Evolutionary conservation across 2,888 invertebrate genomes (phyloP).

Genomic region (Drosophila tanythrix): DNA sequence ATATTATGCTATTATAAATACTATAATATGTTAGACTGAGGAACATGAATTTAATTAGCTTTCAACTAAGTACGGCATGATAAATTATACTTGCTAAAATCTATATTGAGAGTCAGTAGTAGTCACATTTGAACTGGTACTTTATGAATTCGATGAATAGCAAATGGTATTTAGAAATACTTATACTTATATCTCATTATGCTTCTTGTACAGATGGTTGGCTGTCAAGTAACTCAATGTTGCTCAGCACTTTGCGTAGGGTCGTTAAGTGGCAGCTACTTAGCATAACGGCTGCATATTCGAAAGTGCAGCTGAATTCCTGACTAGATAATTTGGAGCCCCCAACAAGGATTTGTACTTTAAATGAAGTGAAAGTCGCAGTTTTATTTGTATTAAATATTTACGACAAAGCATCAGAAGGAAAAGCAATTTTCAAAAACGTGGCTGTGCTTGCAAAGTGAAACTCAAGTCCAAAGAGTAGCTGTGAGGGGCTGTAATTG

Average conservation of each 20-base stretch:
- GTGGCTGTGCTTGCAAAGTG: constrained; percentile 48
- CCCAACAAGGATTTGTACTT: constrained; percentile 54
- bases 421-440: constrained; percentile 60
- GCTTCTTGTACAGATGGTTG: background rate
- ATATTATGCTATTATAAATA: background rate
- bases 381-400: constrained; percentile 75
- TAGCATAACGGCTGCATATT: constrained; percentile 21
- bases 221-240: constrained; percentile 1
- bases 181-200: background rate
- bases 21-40: too few relatives aligned
- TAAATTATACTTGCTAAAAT: background rate
- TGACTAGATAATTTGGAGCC: constrained; percentile 31
- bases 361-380: constrained; percentile 74
- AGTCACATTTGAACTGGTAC: background rate
- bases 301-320: constrained; percentile 35
- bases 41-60: background rate
- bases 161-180: background rate
- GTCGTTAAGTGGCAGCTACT: constrained; percentile 17
- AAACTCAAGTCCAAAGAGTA: constrained; percentile 54
- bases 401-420: constrained; percentile 55
- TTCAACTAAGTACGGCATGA: background rate
- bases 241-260: background rate
- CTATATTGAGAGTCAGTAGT: background rate
- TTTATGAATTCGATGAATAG: background rate
- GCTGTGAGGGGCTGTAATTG: background rate